A percentile compares a stretch with the other conserved stretches of the same genome.
Evolutionary conservation across 2,113 vertebrate genomes (phyloP).

Genomic region (Cricetomys ansorgei): DNA sequence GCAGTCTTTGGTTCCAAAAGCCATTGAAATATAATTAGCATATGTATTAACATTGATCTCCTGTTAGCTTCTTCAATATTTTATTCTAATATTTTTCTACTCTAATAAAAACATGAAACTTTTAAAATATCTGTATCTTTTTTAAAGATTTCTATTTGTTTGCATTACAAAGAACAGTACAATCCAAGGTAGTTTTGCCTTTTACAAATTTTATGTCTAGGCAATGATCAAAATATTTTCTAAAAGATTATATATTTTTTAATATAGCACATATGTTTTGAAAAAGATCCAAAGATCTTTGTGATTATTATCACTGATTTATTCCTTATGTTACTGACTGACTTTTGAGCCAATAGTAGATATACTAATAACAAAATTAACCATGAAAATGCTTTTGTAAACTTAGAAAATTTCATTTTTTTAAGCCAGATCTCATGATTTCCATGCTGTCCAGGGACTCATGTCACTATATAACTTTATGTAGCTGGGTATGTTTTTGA

Average conservation of each 20-base stretch:
- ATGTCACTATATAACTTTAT: background rate
- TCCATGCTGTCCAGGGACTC: background rate
- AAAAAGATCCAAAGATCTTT: background rate
- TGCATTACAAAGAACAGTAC: slow-evolving; percentile 3
- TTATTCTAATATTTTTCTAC: slow-evolving; percentile 55
- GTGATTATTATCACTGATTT: background rate
- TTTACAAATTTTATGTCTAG: slow-evolving; percentile 22
- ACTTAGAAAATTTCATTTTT: background rate
- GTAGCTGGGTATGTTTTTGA: background rate
- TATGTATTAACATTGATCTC: slow-evolving; percentile 44
- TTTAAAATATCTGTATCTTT: no score
- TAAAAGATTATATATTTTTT: background rate
- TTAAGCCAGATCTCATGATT: no score
- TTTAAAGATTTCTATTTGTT: background rate
- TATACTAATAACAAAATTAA: background rate
- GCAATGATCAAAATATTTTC: background rate
- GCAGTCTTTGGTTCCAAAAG: background rate
- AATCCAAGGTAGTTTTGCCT: background rate
- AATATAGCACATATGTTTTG: background rate
- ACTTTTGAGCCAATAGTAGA: background rate
- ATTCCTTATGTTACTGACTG: background rate
- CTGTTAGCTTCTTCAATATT: slow-evolving; percentile 42
- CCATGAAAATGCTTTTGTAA: background rate
- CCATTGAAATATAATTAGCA: slow-evolving; percentile 26
- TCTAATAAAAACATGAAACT: slow-evolving; percentile 17